Conservation (phyloP, 2,797 vertebrate species). For the Takifugu ocellatus region DNA sequence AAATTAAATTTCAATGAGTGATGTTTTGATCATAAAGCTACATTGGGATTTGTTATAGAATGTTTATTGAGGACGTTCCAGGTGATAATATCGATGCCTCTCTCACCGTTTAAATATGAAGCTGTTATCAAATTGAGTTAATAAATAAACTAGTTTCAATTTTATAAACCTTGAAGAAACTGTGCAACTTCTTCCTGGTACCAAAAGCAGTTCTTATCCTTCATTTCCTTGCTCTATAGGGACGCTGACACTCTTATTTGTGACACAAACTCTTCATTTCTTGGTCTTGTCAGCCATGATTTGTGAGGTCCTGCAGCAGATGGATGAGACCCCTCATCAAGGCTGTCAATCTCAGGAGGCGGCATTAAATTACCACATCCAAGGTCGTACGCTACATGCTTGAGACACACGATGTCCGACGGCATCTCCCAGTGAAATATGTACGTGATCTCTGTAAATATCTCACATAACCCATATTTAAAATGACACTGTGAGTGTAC, state of each 20-base stretch:
- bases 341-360: conserved; percentile 44
- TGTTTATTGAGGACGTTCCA: no score
- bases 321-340: conserved; percentile 46
- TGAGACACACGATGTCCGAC: conserved; percentile 10
- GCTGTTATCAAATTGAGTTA: no score
- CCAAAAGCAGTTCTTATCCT: not conserved
- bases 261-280: conserved; percentile 44
- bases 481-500: conserved; percentile 1
- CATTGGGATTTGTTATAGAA: no score
- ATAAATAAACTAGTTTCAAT: no score
- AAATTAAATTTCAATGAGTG: no score
- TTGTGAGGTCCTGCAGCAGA: conserved; percentile 52
- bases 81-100: no score
- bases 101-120: no score
- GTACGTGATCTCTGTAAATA: conserved; percentile 1
- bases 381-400: conserved; percentile 49
- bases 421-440: not conserved
- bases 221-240: conserved; percentile 6
- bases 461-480: not conserved
- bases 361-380: conserved; percentile 53
- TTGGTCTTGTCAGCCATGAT: conserved; percentile 40
- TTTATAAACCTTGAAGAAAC: no score
- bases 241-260: conserved; percentile 34
- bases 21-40: no score
- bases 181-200: no score